phyloP scores from a whole-genome alignment of 2,113 vertebrate genomes.

The Phyllopteryx taeniolatus region DNA sequence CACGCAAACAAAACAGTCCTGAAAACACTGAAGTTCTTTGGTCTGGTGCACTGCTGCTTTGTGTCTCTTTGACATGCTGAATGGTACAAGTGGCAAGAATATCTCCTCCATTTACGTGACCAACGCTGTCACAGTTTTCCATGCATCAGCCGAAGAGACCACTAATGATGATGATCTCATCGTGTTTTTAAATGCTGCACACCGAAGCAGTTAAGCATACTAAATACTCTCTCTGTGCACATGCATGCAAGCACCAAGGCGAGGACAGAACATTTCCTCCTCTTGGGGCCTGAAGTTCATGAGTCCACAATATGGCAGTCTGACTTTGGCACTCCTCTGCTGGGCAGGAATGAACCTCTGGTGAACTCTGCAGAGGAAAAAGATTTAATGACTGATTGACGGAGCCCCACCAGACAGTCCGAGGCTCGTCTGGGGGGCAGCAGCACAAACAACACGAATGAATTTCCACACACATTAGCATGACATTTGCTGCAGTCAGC shows the following conservation, averaged over 20 bases:
- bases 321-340: neutral
- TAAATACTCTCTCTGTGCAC: neutral
- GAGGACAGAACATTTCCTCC: slow-evolving; percentile 7
- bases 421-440: neutral
- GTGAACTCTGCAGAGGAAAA: neutral
- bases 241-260: neutral
- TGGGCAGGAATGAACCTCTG: neutral
- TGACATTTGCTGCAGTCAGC: neutral
- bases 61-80: neutral
- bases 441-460: neutral
- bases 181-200: slow-evolving; percentile 2
- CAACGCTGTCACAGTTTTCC: neutral
- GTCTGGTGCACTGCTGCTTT: neutral
- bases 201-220: slow-evolving; percentile 4
- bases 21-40: neutral
- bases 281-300: neutral
- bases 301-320: neutral
- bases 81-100: neutral
- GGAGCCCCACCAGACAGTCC: neutral
- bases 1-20: neutral
- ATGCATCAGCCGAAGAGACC: neutral
- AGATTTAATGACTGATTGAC: neutral
- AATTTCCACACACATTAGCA: neutral
- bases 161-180: slow-evolving; percentile 7
- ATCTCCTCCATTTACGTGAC: neutral